A percentile compares a stretch with the other conserved stretches of the same genome.
These are phyloP conservation scores for Embidobia sp. DNA, from an alignment of 2,888 invertebrate species.

Conservation along the genomic window DNA sequence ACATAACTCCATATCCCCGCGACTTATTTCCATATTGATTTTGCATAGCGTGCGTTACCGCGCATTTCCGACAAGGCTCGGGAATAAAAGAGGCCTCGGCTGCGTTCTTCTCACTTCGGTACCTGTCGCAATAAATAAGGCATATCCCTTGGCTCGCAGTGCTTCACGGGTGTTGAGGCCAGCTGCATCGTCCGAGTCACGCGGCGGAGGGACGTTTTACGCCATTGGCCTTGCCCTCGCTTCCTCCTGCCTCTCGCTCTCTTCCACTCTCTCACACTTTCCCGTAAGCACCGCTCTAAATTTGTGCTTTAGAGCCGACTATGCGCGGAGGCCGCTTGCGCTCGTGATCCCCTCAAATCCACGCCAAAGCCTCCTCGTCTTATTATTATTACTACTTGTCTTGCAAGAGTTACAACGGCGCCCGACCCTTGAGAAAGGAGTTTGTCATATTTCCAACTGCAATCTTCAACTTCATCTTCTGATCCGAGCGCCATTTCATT, in stretches of 20 bases:
- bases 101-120: slow-evolving; percentile 43
- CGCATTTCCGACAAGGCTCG: slow-evolving; percentile 35
- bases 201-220: slow-evolving; percentile 33
- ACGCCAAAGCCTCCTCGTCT: slow-evolving; percentile 28
- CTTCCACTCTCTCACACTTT: slow-evolving; percentile 2
- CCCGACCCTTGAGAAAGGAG: slow-evolving; percentile 55
- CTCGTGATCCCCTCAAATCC: slow-evolving; percentile 29
- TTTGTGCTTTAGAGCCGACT: slow-evolving; percentile 24
- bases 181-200: slow-evolving; percentile 12
- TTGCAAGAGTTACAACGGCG: slow-evolving; percentile 54
- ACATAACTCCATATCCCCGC: slow-evolving; percentile 12
- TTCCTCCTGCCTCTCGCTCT: slow-evolving; percentile 16
- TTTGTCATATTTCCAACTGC: slow-evolving; percentile 55
- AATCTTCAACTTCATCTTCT: slow-evolving; percentile 52
- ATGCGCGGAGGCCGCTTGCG: slow-evolving; percentile 6
- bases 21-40: slow-evolving; percentile 39
- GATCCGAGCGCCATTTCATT: slow-evolving; percentile 54
- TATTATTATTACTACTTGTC: slow-evolving; percentile 58
- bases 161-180: slow-evolving; percentile 10
- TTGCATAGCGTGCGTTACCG: slow-evolving; percentile 21
- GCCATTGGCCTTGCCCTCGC: slow-evolving; percentile 45
- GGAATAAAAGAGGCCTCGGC: slow-evolving; percentile 16
- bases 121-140: slow-evolving; percentile 51
- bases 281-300: slow-evolving; percentile 32
- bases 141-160: slow-evolving; percentile 24